Evolutionary conservation across 2,113 vertebrate species (phyloP), one percentile per base, ranked within the genome.

Genomic region (Calidris pygmaea): DNA sequence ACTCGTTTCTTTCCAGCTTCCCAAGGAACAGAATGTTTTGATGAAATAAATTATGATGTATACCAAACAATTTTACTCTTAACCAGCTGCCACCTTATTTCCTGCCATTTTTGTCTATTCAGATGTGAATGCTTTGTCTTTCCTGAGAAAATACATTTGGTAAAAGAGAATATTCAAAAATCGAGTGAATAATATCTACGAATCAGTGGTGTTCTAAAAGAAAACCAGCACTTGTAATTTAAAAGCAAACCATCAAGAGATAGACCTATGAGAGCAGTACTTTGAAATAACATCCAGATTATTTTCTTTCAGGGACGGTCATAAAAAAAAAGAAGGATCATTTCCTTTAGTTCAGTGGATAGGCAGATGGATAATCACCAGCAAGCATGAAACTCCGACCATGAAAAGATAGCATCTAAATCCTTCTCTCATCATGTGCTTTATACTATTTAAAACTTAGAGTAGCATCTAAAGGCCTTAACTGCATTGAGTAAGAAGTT

Each of bases 41-140:
- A 72, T 85, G 62, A 92, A 89, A 85, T 79, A 93, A 76, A 87
- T 81, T 59, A 75, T 34, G 70, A 73, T 85, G 83, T 87, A 79
- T 91, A 79, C 53, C 70, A 89, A 86, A 93, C 35, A 92, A 27
- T 85, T 94, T 85, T 80, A 90, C 47, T 81, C 65, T 94, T 92
- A 95, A 45, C 60, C 66, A 73, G 66, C 86, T 96, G 86, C 84
- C 92, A 93, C 80, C 74, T 89, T 95, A 76, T 95, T 96, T 95
- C 71, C 86, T 92, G 74, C 32, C 62, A 58, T 79, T 93, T 93
- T 92, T 68, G 52, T 93, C 79, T 72, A 45, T 90, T 94, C 65
- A 89, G 19, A 50, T 86, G 20, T 32, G 39, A 84, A 65, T 43
- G 30, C 48, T 93, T 84, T 93, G 19, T 63, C 67, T 93, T 85